phyloP scores from a whole-genome alignment of 2,888 invertebrate genomes.

The Hipparchia sbordonii region DNA sequence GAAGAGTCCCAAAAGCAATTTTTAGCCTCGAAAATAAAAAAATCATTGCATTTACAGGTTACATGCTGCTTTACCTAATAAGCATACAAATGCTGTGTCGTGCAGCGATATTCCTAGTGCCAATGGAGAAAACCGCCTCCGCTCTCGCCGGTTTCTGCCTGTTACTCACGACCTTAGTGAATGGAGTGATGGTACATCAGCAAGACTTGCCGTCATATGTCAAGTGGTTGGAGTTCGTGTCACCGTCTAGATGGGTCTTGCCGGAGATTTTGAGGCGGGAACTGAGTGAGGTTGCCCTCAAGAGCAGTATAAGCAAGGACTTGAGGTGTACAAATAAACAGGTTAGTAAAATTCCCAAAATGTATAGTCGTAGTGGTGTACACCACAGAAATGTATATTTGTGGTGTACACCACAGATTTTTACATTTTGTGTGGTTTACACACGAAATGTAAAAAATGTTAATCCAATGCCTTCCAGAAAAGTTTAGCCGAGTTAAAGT shows the following conservation, averaged over 20 bases:
- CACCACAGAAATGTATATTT: too few relatives aligned
- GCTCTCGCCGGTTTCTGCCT: constrained; percentile 84
- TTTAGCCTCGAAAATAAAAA: neutral
- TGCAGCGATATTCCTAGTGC: constrained; percentile 86
- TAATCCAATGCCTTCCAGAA: too few relatives aligned
- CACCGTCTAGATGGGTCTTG: constrained; percentile 89
- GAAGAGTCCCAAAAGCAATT: neutral
- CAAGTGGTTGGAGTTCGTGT: constrained; percentile 86
- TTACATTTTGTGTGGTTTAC: too few relatives aligned
- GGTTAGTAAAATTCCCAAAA: constrained; percentile 62
- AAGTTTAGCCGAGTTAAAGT: too few relatives aligned
- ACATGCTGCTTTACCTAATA: constrained; percentile 87
- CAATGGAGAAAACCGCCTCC: constrained; percentile 85
- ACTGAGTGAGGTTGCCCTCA: constrained; percentile 85
- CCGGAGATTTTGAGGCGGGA: constrained; percentile 87
- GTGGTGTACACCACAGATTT: too few relatives aligned
- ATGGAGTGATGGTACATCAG: constrained; percentile 87
- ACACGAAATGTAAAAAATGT: too few relatives aligned
- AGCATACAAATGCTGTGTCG: constrained; percentile 86
- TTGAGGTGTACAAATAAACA: constrained; percentile 87
- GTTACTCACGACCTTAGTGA: constrained; percentile 84
- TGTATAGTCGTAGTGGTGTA: too few relatives aligned
- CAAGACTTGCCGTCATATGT: constrained; percentile 86
- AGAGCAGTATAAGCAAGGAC: constrained; percentile 74
- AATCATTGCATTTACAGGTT: constrained; percentile 74